These are phyloP conservation scores for Salvator merianae DNA, from an alignment of 2,113 vertebrate genomes.

Conservation along the genomic window DNA sequence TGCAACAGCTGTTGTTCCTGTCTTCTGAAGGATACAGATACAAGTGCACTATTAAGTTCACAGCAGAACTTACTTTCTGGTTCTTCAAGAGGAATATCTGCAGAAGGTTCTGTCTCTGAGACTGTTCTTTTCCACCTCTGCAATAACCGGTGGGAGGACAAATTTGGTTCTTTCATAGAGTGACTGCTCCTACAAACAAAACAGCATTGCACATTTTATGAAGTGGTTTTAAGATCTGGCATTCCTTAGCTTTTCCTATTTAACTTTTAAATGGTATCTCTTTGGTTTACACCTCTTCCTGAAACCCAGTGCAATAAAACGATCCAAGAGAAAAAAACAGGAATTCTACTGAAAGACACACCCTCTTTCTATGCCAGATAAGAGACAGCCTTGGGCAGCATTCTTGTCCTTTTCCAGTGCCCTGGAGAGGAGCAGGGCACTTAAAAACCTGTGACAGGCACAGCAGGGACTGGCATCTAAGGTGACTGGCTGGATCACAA, in stretches of 20 bases:
- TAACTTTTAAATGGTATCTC: neutral
- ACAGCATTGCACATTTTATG: neutral
- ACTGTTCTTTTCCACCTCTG: conserved; percentile 79
- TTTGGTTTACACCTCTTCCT: neutral
- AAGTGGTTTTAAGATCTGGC: neutral
- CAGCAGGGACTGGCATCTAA: too few species aligned
- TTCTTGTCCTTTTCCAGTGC: too few species aligned
- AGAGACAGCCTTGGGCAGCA: neutral
- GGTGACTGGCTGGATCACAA: too few species aligned
- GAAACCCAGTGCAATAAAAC: neutral
- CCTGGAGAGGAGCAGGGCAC: too few species aligned
- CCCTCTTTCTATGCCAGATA: too few species aligned
- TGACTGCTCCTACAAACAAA: conserved; percentile 72
- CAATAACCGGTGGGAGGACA: conserved; percentile 70
- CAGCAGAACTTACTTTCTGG: conserved; percentile 75
- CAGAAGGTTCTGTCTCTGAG: conserved; percentile 81
- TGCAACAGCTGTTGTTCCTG: too few species aligned
- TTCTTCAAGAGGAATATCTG: conserved; percentile 75
- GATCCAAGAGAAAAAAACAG: neutral
- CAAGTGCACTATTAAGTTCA: neutral
- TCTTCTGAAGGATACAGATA: neutral
- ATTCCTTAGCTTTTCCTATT: neutral
- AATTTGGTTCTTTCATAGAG: conserved; percentile 70
- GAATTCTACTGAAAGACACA: neutral
- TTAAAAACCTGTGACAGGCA: too few species aligned